Base-by-base conservation (phyloP, 2,888 invertebrate species). In the Aphrophora alni region DNA sequence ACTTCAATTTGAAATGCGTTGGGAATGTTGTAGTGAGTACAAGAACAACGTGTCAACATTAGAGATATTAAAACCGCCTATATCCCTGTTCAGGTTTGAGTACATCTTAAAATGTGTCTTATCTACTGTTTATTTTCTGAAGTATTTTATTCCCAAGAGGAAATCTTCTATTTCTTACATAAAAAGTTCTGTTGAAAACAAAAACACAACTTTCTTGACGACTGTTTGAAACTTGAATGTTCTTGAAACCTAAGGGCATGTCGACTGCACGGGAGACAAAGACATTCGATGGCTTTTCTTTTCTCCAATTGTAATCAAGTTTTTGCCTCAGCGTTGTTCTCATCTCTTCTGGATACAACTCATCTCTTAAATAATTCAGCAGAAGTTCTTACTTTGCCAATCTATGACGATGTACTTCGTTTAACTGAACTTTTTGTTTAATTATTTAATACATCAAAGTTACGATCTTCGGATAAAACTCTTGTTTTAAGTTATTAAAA, bases 291-390 rank as follows among this genome's bases (percentile, higher is more conserved):
- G 59, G 59, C 21, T 59, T 59, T 59, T 59, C 59, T 59, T 59
- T 59, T 59, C 59, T 59, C 59, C 59, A 59, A 59, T 59, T 59
- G 59, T 59, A 59, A 59, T 59, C 59, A n/a, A 59, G 59, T 59
- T 59, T 59, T 59, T 59, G 59, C 21, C 59, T 59, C 59, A 7
- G 59, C 21, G 14, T 4, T 14, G 59, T 33, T 44, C 44, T 44
- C 44, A 17, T 44, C 21, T 59, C 21, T 59, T 59, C 59, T 59
- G 12, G 59, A 21, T 59, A 59, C 59, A 59, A 59, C 59, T 59
- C 59, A 59, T 59, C 59, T 59, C 14, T 59, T 59, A 59, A 59
- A 59, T 59, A 59, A 59, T 59, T 59, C 59, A 59, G 21, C 5
- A 21, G 3, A 4, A 59, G 59, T 59, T n/a, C 5, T 21, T 21